A percentile compares a stretch with the other conserved stretches of the same genome.
phyloP scores from a whole-genome alignment of 2,113 vertebrate species.

The Alouatta palliata region DNA sequence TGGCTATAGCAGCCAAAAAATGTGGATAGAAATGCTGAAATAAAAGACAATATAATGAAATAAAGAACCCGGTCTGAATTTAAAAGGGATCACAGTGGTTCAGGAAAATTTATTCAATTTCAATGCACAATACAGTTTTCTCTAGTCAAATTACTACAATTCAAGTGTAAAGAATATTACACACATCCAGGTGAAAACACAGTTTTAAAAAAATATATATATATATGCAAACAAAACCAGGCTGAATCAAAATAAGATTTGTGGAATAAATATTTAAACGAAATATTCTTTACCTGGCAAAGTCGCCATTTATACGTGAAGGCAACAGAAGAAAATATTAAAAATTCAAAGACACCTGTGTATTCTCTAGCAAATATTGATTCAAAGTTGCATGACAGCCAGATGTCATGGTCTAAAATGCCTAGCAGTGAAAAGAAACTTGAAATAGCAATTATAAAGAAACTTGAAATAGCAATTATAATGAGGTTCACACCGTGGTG shows the following conservation, averaged over 20 bases:
- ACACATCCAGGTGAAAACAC: background rate
- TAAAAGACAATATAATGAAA: background rate
- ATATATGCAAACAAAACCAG: background rate
- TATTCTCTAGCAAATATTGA: background rate
- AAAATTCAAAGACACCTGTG: background rate
- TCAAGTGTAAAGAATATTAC: background rate
- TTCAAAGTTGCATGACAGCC: background rate
- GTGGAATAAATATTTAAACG: background rate
- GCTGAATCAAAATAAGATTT: background rate
- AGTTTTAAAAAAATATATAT: too few species aligned
- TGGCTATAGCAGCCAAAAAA: background rate
- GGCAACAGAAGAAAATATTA: background rate
- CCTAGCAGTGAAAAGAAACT: background rate
- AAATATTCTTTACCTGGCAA: background rate
- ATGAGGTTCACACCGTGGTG: background rate
- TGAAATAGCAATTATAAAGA: background rate
- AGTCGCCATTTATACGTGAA: background rate
- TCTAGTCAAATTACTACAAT: background rate
- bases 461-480: background rate
- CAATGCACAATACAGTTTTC: fast-evolving
- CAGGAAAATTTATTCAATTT: background rate
- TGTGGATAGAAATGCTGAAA: background rate
- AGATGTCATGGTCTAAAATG: background rate
- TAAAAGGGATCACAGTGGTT: background rate
- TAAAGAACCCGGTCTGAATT: background rate